Evolutionary conservation across 2,113 vertebrate genomes (phyloP).

Genomic region (Aphelocoma coerulescens): DNA sequence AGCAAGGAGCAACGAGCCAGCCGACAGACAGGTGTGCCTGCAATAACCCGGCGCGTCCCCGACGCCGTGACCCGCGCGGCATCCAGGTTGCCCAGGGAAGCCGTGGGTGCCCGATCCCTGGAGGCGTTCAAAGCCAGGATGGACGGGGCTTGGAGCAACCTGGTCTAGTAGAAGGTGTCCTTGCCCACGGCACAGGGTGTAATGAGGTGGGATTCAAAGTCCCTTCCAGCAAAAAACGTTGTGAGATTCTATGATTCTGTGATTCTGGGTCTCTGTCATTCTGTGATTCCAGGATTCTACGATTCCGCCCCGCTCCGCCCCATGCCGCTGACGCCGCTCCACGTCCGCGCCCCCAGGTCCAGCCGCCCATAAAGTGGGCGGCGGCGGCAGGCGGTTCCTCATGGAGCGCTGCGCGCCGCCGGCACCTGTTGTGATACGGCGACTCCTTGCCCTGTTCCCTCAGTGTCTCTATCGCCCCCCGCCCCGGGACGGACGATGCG

Average conservation of each 20-base stretch:
- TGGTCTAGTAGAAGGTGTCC: not conserved
- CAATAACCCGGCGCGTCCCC: not conserved
- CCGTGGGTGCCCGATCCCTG: not conserved
- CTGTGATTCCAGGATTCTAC: not conserved
- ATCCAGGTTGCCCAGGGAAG: not conserved
- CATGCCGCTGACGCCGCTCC: not conserved
- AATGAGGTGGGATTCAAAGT: too few relatives aligned
- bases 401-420: not conserved
- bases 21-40: not conserved
- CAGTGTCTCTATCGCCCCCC: not conserved
- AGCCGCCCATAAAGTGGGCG: not conserved
- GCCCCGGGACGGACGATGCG: not conserved
- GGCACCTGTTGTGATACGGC: not conserved
- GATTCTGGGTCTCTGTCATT: not conserved
- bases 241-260: fast-evolving
- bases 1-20: not conserved
- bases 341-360: not conserved
- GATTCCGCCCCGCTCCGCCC: not conserved
- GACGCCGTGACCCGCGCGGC: not conserved
- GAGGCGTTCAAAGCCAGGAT: not conserved
- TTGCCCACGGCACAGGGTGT: not conserved
- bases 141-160: not conserved
- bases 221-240: not conserved
- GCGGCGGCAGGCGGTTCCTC: not conserved
- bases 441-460: not conserved